These are phyloP conservation scores for Mamestra configurata DNA, from an alignment of 1,140 invertebrate genomes.

Conservation along the genomic window DNA sequence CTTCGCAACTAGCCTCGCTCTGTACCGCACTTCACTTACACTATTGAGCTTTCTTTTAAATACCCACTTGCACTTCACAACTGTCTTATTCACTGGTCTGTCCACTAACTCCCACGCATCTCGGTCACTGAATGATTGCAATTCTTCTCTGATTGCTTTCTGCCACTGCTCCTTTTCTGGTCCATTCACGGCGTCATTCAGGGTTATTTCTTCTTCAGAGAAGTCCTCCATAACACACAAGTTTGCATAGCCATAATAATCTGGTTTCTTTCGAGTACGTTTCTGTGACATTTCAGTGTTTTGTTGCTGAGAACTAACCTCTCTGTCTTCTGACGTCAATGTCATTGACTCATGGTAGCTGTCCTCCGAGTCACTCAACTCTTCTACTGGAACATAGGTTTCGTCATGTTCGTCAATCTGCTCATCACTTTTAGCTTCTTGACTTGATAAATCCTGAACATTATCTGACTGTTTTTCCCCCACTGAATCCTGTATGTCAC, in stretches of 20 bases:
- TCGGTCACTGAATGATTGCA: conserved; percentile 67
- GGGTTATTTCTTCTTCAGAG: conserved; percentile 4
- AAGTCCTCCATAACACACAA: neutral
- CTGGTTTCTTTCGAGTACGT: neutral
- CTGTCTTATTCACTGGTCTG: conserved; percentile 60
- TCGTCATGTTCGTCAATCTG: no score
- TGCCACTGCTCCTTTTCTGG: conserved; percentile 49
- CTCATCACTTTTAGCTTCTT: no score
- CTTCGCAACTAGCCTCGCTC: conserved; percentile 38
- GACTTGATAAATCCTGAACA: no score
- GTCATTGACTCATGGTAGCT: no score
- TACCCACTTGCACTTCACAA: conserved; percentile 51
- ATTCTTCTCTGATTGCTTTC: conserved; percentile 64
- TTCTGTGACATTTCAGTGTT: neutral
- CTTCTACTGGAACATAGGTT: no score
- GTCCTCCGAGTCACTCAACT: no score
- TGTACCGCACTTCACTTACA: conserved; percentile 43
- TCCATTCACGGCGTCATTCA: conserved; percentile 39
- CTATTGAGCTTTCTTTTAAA: conserved; percentile 51
- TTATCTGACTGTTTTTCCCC: no score
- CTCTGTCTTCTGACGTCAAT: no score
- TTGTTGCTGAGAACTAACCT: no score
- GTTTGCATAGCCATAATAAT: neutral
- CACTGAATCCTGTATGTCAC: no score
- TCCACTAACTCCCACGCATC: conserved; percentile 72